These are phyloP conservation scores for Apaloderma vittatum DNA, from an alignment of 2,113 vertebrate species.

Conservation along the genomic window DNA sequence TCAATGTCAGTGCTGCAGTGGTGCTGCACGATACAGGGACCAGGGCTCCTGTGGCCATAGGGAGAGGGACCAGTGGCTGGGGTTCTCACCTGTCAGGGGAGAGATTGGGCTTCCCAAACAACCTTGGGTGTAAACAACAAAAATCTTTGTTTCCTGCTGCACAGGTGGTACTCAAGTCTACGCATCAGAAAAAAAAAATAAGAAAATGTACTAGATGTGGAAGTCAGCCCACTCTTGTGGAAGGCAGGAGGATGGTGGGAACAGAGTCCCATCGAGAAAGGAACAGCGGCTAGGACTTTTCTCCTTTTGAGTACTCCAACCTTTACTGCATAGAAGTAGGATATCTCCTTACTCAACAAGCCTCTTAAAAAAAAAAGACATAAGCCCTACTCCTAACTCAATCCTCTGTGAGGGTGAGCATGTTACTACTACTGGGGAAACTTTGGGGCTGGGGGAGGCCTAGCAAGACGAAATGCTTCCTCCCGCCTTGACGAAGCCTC, in stretches of 20 bases:
- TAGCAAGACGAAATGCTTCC: not conserved
- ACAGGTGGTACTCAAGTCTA: not conserved
- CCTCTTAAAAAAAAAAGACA: not conserved
- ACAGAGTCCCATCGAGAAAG: not conserved
- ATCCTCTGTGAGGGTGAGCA: not conserved
- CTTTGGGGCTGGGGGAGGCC: not conserved
- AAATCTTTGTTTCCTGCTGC: not conserved
- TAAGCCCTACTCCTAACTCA: too few relatives aligned
- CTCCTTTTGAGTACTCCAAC: not conserved
- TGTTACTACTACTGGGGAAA: not conserved
- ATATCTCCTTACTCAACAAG: not conserved
- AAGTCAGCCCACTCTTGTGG: not conserved
- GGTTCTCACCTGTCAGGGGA: not conserved
- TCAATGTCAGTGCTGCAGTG: not conserved
- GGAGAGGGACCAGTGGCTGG: fast-evolving
- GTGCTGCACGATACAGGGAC: not conserved
- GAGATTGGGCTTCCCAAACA: not conserved
- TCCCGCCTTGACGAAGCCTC: not conserved
- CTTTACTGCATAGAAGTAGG: not conserved
- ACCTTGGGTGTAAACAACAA: not conserved
- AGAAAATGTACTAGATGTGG: not conserved
- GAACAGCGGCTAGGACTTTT: not conserved
- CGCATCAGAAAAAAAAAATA: not conserved
- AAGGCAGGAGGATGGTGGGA: not conserved
- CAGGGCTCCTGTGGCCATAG: not conserved